Percentiles rank a stretch among this genome's conserved stretches.
Evolutionary conservation across 2,888 invertebrate genomes (phyloP).

Genomic region (Pterobdella sp.): DNA sequence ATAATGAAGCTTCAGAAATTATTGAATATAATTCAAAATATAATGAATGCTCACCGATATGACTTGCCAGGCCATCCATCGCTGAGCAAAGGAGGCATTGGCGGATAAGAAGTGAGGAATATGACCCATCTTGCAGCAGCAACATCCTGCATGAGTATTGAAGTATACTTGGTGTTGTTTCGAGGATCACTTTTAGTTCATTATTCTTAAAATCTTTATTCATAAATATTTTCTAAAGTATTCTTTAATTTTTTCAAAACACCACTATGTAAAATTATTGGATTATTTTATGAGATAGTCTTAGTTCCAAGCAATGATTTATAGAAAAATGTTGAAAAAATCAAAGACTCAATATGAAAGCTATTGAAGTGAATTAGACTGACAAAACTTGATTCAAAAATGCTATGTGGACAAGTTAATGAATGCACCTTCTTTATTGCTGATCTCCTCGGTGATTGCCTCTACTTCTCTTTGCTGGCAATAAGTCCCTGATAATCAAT

Average conservation of each 20-base stretch:
- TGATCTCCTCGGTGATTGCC: slow-evolving; percentile 93
- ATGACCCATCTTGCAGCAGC: slow-evolving; percentile 82
- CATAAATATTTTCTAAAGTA: background rate
- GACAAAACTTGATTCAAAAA: too few relatives aligned
- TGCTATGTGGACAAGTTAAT: background rate
- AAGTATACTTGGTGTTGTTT: background rate
- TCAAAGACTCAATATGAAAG: background rate
- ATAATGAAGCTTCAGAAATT: too few relatives aligned
- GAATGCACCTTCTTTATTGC: slow-evolving; percentile 74
- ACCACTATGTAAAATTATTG: too few relatives aligned
- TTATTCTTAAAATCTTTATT: background rate
- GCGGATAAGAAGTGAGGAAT: slow-evolving; percentile 79
- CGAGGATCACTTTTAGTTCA: background rate
- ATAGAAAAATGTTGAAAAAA: background rate
- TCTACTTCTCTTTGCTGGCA: slow-evolving; percentile 93
- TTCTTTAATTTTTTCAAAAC: background rate
- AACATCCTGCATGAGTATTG: slow-evolving; percentile 59
- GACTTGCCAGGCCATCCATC: slow-evolving; percentile 95
- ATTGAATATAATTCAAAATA: too few relatives aligned
- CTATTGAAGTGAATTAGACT: too few relatives aligned
- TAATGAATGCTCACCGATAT: too few relatives aligned
- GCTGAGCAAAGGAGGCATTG: slow-evolving; percentile 91
- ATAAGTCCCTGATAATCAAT: slow-evolving; percentile 73
- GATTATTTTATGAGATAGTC: too few relatives aligned
- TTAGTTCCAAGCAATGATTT: too few relatives aligned